phyloP scores from a whole-genome alignment of 2,113 vertebrate genomes.

The Nothoprocta pentlandii region DNA sequence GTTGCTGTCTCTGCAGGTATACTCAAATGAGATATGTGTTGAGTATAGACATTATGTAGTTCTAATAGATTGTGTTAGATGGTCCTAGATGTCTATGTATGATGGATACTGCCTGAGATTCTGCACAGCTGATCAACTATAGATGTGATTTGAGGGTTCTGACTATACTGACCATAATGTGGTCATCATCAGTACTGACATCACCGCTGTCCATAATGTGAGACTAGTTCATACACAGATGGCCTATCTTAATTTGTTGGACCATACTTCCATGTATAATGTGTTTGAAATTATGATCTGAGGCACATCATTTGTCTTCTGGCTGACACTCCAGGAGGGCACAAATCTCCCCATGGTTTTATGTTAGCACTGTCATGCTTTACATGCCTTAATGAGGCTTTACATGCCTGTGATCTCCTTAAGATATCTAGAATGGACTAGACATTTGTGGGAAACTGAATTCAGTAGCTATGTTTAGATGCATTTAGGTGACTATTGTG shows the following conservation, averaged over 20 bases:
- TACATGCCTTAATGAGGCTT: background rate
- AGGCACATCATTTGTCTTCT: background rate
- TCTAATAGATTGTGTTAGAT: background rate
- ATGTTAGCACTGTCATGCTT: background rate
- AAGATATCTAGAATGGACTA: background rate
- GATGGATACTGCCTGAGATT: fast-evolving
- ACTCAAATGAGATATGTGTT: fast-evolving
- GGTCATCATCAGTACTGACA: too few species aligned
- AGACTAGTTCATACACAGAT: background rate
- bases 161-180: background rate
- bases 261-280: background rate
- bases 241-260: fast-evolving
- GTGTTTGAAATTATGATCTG: background rate
- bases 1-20: background rate
- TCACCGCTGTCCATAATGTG: background rate
- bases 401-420: background rate
- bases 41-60: too few species aligned
- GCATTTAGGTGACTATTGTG: background rate
- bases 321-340: background rate
- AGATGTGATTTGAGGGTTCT: background rate
- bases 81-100: background rate
- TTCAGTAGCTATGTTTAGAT: background rate
- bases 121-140: background rate
- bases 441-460: background rate
- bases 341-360: fast-evolving